These are phyloP conservation scores for Erebia ligea DNA, from an alignment of 2,888 invertebrate genomes.

Conservation along the genomic window DNA sequence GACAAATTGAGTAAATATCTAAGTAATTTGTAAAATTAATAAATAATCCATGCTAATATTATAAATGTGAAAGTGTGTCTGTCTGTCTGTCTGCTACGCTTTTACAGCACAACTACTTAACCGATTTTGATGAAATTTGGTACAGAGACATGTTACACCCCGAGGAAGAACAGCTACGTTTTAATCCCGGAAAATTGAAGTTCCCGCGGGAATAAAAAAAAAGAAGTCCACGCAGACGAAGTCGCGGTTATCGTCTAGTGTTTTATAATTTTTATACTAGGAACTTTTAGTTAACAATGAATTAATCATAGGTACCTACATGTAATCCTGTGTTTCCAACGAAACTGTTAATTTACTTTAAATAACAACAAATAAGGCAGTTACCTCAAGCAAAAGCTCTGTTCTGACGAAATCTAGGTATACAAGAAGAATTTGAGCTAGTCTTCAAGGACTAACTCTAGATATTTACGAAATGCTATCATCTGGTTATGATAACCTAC, in stretches of 20 bases:
- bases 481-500: constrained; percentile 69
- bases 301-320: neutral
- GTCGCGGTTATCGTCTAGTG: too few species aligned
- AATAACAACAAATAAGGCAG: constrained; percentile 20
- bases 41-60: too few species aligned
- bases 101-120: too few species aligned
- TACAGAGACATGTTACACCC: too few species aligned
- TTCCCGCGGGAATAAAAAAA: too few species aligned
- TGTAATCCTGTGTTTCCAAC: neutral
- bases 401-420: neutral
- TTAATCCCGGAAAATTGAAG: too few species aligned
- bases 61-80: too few species aligned
- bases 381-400: neutral
- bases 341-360: constrained; percentile 15
- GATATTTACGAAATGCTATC: constrained; percentile 59
- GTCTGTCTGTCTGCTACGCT: too few species aligned
- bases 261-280: neutral
- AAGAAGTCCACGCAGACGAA: too few species aligned
- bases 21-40: neutral
- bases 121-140: too few species aligned
- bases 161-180: too few species aligned
- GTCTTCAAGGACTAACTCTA: constrained; percentile 1
- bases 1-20: neutral
- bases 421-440: neutral
- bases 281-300: neutral